Percentiles rank a stretch among this genome's conserved stretches.
Evolutionary conservation across 2,113 vertebrate genomes (phyloP).

Genomic region (Ptilorrhoa leucosticta): DNA sequence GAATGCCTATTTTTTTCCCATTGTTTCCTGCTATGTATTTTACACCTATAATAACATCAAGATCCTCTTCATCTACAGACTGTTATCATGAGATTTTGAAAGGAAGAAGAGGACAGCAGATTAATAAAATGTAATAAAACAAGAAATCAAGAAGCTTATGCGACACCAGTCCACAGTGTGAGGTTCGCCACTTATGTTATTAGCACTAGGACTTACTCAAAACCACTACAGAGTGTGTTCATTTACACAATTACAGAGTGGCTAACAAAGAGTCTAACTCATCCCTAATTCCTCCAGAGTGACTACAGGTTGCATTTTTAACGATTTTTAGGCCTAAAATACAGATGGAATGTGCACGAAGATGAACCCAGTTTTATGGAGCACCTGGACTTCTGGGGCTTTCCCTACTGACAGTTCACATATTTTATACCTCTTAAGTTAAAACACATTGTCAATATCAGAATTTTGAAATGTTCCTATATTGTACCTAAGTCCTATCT

Average conservation of each 20-base stretch:
- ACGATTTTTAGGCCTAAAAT: background rate
- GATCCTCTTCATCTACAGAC: background rate
- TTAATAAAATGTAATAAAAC: background rate
- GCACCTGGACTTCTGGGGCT: background rate
- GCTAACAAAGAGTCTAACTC: background rate
- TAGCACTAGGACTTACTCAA: background rate
- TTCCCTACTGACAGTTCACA: background rate
- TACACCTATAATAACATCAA: background rate
- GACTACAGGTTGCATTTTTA: background rate
- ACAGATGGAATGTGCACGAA: background rate
- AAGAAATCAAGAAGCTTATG: background rate
- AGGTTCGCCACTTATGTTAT: background rate
- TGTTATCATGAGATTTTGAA: background rate
- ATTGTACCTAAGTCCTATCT: background rate
- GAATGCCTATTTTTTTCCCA: background rate
- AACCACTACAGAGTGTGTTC: too few species aligned
- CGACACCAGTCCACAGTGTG: background rate
- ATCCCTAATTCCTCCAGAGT: background rate
- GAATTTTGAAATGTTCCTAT: background rate
- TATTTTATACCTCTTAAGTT: background rate
- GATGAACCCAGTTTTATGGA: background rate
- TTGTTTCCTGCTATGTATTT: background rate
- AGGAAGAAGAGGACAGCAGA: background rate
- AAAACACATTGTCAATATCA: background rate
- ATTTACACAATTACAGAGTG: background rate